Conservation (phyloP, 2,113 vertebrate species). For the Psephotus haematonotus region DNA sequence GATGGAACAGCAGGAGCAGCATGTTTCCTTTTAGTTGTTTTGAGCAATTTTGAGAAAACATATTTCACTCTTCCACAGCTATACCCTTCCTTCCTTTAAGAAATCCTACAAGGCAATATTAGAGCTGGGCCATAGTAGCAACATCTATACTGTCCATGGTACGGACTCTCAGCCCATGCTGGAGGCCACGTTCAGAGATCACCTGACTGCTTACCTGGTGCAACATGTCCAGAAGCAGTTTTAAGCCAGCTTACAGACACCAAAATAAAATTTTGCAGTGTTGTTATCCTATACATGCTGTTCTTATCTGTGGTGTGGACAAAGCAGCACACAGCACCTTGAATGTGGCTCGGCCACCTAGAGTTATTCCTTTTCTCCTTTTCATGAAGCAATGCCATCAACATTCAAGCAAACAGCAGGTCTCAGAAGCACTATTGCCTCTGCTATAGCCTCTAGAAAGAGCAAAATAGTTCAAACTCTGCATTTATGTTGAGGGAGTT, state of each 20-base stretch:
- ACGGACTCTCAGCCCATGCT: fast-evolving
- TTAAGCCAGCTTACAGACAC: not conserved
- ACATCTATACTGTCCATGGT: not conserved
- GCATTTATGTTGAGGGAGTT: not conserved
- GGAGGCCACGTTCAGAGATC: not conserved
- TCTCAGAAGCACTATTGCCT: not conserved
- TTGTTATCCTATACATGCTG: fast-evolving
- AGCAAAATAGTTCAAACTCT: not conserved
- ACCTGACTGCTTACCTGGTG: not conserved
- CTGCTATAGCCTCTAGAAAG: not conserved
- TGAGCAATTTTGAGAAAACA: not conserved
- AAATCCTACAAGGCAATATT: not conserved
- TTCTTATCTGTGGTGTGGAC: not conserved
- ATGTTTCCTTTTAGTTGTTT: not conserved
- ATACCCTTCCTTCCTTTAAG: not conserved
- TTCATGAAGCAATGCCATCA: not conserved
- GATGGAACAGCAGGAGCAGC: not conserved
- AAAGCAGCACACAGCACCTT: not conserved
- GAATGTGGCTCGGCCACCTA: not conserved
- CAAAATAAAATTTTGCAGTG: not conserved
- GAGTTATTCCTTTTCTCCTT: not conserved
- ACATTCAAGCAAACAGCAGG: not conserved
- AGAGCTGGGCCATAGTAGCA: not conserved
- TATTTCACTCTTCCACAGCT: not conserved
- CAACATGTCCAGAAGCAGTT: not conserved